Conservation (phyloP, 64 coral and sea anemone genomes). For the Cladopsammia gracilis region DNA sequence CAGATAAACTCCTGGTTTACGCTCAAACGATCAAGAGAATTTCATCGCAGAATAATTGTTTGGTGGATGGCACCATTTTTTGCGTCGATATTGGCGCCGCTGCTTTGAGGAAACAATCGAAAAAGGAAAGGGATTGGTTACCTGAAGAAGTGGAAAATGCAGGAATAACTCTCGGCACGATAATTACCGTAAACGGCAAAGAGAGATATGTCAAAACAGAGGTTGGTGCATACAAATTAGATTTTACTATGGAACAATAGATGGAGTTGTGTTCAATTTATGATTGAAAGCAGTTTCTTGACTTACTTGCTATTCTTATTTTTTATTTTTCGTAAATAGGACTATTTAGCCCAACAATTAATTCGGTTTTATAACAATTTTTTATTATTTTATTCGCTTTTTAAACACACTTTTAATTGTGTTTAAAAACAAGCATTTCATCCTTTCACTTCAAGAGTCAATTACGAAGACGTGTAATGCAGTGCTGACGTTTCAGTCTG, state of each 20-base stretch:
- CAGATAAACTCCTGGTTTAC: conserved; percentile 35
- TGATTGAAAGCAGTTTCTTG: too few relatives aligned
- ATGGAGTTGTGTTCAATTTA: too few relatives aligned
- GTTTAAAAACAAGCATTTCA: too few relatives aligned
- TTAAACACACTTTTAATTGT: too few relatives aligned
- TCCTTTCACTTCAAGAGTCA: too few relatives aligned
- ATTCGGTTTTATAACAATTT: too few relatives aligned
- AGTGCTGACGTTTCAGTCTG: too few relatives aligned
- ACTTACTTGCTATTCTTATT: too few relatives aligned
- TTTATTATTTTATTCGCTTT: neutral
- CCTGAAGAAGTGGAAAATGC: conserved; percentile 42
- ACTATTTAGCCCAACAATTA: too few relatives aligned
- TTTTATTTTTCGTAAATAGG: too few relatives aligned
- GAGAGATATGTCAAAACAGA: conserved; percentile 49
- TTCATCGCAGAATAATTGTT: conserved; percentile 11
- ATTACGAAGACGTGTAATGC: too few relatives aligned
- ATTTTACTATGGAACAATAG: too few relatives aligned
- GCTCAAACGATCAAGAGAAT: conserved; percentile 35
- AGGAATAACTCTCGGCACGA: neutral
- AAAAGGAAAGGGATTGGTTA: conserved; percentile 13
- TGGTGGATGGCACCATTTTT: conserved; percentile 15
- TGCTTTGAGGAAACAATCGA: conserved; percentile 42
- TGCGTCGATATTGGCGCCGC: conserved; percentile 38
- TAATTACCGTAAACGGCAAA: conserved; percentile 35
- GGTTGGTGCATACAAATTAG: neutral